Evolutionary conservation across 37 sponge, comb jelly and placozoan species (phyloP), one percentile per base, ranked within the genome.

Genomic region (Geodia barretti): DNA sequence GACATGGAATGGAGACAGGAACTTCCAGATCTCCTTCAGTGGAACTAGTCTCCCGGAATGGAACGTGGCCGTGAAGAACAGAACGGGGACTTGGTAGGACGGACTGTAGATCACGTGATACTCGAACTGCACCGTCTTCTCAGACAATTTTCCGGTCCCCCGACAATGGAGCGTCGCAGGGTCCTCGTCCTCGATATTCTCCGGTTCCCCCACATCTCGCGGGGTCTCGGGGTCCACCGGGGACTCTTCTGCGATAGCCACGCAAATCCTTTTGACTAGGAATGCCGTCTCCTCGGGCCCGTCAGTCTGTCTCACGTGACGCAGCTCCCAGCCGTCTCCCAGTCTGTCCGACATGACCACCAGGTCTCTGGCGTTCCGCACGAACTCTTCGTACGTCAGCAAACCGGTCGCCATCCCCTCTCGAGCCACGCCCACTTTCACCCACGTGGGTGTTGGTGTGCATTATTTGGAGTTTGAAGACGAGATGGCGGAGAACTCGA

Each of bases 61-160:
- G 68, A 73, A 62, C 58, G 79, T 67, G 14, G 91, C 84, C 54
- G 69, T 88, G 82, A 97, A 93, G 62, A 88, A 95, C 39, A 97
- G 85, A 0, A 93, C 83, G 34, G 98, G 98, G 4, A 97, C 98
- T 41, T 83, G 70, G 41, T 97, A 97, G 21, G 94, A 83, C 14
- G 59, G 32, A 60, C 90, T 90, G 78, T 91, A 90, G 21, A 92
- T 75, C 41, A 95, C 76, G 70, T 95, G 95, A 73, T 97, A 97
- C 59, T 92, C 92, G 54, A 85, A 28, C 20, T 63, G 58, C 4
- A 85, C 65, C 1, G 62, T 4, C 1, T 24, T 11, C 1, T 23
- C 54, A n/a, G n/a, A n/a, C n/a, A n/a, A n/a, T n/a, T n/a, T n/a
- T n/a, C n/a, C n/a, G n/a, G n/a, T n/a, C n/a, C n/a, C n/a, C 14